Evolutionary conservation across 2,888 invertebrate genomes (phyloP).

Genomic region (Malacosoma neustria): DNA sequence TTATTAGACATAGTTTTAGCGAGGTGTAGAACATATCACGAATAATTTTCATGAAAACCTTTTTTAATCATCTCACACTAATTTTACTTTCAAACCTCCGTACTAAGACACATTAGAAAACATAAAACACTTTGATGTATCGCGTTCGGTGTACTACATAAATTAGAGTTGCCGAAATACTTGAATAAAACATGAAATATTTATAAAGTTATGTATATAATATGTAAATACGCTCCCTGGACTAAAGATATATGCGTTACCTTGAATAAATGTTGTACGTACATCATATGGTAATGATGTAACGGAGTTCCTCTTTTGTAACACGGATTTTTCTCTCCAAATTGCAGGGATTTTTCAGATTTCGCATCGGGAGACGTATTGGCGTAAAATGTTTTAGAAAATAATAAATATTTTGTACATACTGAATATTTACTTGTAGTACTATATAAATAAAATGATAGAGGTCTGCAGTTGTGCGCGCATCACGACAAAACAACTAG

Average conservation of each 20-base stretch:
- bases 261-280: conserved; percentile 10
- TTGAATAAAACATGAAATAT: conserved; percentile 16
- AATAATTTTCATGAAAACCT: too few species aligned
- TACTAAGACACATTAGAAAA: neutral
- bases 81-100: neutral
- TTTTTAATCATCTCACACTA: too few species aligned
- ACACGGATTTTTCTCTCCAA: neutral
- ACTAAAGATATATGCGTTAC: conserved; percentile 15
- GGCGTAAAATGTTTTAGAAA: too few species aligned
- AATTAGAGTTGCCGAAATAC: conserved; percentile 8
- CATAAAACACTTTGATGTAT: neutral
- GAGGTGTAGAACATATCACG: too few species aligned
- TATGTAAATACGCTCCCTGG: conserved; percentile 13
- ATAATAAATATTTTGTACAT: too few species aligned
- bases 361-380: too few species aligned
- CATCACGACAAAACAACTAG: too few species aligned
- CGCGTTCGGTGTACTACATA: neutral
- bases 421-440: too few species aligned
- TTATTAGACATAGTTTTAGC: too few species aligned
- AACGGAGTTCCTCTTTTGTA: neutral
- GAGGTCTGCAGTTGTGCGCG: too few species aligned
- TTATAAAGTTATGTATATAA: conserved; percentile 11
- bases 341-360: neutral
- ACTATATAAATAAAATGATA: too few species aligned
- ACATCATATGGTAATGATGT: neutral